Evolutionary conservation across 2,797 vertebrate species (phyloP).

Genomic region (Salarias fasciatus): DNA sequence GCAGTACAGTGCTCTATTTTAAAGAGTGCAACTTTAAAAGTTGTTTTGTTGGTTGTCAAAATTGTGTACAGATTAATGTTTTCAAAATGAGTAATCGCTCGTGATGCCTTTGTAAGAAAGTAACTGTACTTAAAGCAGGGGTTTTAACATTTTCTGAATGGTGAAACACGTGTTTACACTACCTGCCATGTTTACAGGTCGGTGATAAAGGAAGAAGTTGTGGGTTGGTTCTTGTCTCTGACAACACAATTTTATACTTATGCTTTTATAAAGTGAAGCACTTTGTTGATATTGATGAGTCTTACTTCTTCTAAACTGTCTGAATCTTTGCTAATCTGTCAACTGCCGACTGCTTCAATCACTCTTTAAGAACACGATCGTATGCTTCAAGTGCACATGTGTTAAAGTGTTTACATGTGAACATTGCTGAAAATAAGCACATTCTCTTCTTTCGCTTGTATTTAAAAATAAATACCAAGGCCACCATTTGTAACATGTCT

Average conservation of each 20-base stretch:
- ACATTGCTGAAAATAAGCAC: slow-evolving; percentile 78
- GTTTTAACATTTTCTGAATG: slow-evolving; percentile 60
- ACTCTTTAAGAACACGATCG: slow-evolving; percentile 50
- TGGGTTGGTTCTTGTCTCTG: slow-evolving; percentile 70
- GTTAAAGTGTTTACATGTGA: slow-evolving; percentile 84
- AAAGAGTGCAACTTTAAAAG: slow-evolving; percentile 63
- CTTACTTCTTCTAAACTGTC: slow-evolving; percentile 78
- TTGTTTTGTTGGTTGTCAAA: slow-evolving; percentile 46
- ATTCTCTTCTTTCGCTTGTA: slow-evolving; percentile 67
- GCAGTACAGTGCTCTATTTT: slow-evolving; percentile 70
- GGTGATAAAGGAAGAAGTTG: slow-evolving; percentile 56
- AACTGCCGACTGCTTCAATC: slow-evolving; percentile 57
- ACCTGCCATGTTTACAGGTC: slow-evolving; percentile 80
- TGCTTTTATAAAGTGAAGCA: slow-evolving; percentile 80
- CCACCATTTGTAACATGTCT: slow-evolving; percentile 76
- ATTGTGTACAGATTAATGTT: slow-evolving; percentile 32
- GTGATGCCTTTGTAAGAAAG: slow-evolving; percentile 58
- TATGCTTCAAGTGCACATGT: slow-evolving; percentile 71
- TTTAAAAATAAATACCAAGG: slow-evolving; percentile 72
- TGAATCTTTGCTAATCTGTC: slow-evolving; percentile 69
- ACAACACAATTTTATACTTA: slow-evolving; percentile 77
- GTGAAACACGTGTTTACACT: slow-evolving; percentile 73
- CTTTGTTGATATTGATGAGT: slow-evolving; percentile 79
- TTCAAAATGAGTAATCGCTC: slow-evolving; percentile 49
- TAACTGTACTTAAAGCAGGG: slow-evolving; percentile 45